These are phyloP conservation scores for Gila orcuttii DNA, from an alignment of 2,113 vertebrate genomes.

Conservation along the genomic window DNA sequence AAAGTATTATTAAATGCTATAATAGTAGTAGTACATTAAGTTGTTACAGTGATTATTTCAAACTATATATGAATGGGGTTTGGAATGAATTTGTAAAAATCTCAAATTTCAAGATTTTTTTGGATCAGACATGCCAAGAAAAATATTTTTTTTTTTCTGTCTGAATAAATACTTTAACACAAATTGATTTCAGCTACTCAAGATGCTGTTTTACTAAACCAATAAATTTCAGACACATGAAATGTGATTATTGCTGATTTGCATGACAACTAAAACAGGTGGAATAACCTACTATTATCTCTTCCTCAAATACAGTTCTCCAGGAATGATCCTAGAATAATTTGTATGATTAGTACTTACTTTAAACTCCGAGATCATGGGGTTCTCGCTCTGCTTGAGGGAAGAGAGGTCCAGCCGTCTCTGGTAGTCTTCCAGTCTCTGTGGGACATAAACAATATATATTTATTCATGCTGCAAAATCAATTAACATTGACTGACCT, in stretches of 20 bases:
- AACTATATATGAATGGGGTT: background rate
- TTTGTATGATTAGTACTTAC: constrained; percentile 72
- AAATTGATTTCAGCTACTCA: background rate
- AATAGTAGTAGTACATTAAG: background rate
- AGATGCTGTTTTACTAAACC: background rate
- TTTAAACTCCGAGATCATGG: constrained; percentile 91
- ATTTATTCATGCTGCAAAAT: constrained; percentile 3
- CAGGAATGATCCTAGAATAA: background rate
- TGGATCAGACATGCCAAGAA: background rate
- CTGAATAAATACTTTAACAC: background rate
- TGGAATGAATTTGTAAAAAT: background rate
- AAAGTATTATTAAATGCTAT: background rate
- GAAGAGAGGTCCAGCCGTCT: constrained; percentile 90
- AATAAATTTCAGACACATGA: background rate
- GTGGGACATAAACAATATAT: constrained; percentile 38
- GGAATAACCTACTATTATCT: background rate
- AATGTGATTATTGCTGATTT: background rate
- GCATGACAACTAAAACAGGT: background rate
- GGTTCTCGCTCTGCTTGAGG: constrained; percentile 91
- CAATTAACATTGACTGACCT: constrained; percentile 10
- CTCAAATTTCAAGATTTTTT: background rate
- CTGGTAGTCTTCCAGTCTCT: constrained; percentile 95
- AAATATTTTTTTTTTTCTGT: background rate
- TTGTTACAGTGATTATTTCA: background rate
- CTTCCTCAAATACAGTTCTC: background rate